Evolutionary conservation across 2,888 invertebrate genomes (phyloP), one percentile per base, ranked within the genome.

Genomic region (Tribolium freemani): DNA sequence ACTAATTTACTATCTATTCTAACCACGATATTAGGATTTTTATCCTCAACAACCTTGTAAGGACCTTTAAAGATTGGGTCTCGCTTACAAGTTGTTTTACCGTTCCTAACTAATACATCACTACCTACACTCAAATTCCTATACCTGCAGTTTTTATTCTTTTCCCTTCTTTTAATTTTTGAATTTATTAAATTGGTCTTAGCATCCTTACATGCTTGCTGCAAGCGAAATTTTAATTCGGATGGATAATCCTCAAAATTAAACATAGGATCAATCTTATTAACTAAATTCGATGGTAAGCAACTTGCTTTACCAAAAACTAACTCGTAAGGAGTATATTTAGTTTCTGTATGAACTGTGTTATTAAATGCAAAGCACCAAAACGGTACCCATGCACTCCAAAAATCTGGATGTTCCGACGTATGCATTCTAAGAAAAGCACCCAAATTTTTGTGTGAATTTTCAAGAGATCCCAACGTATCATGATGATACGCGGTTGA

Each of bases 401-500:
- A 48, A 48, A 11, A 48, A 48, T 48, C 48, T 13, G 48, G 8
- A 16, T 48, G 48, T 48, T 48, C 16, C 0, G 11, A n/a, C 10
- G 48, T 16, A 48, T 48, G 38, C 9, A 57, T 57, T 13, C 38
- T 57, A 5, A 57, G 21, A 57, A 38, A 57, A 21, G 57, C 13
- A 21, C 38, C 57, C 3, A 57, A 5, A 30, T 8, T 31, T 57
- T 57, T 72, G 21, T 74, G 72, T 2, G 74, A 69, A 51, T 74
- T 73, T 60, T 73, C 67, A 44, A 73, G 54, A 4, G 73, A 48
- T 8, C 73, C 73, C 26, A 73, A 30, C 9, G 56, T 73, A 60
- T 73, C 26, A 58, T 73, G 73, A 38, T 73, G 73, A 53, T 71
- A 73, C 9, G 68, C 70, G 2, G 67, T 57, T 31, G 38, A 57